These are phyloP conservation scores for Tinea pellionella DNA, from an alignment of 2,888 invertebrate species.

Conservation along the genomic window DNA sequence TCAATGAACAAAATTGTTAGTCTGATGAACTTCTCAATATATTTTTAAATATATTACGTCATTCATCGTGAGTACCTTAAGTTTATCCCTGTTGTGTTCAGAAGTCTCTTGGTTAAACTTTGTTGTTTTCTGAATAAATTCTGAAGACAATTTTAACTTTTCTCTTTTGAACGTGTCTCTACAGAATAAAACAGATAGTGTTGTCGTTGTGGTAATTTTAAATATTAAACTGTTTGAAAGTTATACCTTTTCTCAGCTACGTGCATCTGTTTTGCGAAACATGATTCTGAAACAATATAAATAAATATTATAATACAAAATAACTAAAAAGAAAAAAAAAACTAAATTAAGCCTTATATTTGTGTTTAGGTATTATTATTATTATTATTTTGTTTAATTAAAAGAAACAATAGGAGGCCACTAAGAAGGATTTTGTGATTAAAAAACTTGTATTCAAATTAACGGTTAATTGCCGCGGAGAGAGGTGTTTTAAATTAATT, in stretches of 20 bases:
- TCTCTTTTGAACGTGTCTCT: constrained; percentile 7
- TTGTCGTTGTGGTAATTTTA: neutral
- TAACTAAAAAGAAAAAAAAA: neutral
- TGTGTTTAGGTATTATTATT: too few species aligned
- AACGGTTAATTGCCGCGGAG: neutral
- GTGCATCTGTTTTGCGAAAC: neutral
- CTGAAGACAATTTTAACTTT: constrained; percentile 11
- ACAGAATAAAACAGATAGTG: neutral
- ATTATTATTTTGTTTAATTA: too few species aligned
- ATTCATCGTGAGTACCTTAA: constrained; percentile 6
- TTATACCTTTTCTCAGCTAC: constrained; percentile 2
- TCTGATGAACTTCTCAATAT: constrained; percentile 1
- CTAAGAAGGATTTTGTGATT: neutral
- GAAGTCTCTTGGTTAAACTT: constrained; percentile 8
- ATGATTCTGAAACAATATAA: neutral
- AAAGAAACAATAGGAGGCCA: too few species aligned
- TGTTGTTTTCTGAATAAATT: constrained; percentile 8
- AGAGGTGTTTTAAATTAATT: constrained; percentile 6
- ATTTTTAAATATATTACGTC: neutral
- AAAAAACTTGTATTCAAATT: neutral
- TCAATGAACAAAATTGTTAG: neutral
- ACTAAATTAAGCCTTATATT: too few species aligned
- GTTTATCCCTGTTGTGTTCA: neutral
- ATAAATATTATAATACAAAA: neutral
- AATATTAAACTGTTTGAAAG: neutral